Percentiles rank a stretch among this genome's conserved stretches.
phyloP scores from a whole-genome alignment of 1,140 invertebrate genomes.

The Meloidogyne exigua region DNA sequence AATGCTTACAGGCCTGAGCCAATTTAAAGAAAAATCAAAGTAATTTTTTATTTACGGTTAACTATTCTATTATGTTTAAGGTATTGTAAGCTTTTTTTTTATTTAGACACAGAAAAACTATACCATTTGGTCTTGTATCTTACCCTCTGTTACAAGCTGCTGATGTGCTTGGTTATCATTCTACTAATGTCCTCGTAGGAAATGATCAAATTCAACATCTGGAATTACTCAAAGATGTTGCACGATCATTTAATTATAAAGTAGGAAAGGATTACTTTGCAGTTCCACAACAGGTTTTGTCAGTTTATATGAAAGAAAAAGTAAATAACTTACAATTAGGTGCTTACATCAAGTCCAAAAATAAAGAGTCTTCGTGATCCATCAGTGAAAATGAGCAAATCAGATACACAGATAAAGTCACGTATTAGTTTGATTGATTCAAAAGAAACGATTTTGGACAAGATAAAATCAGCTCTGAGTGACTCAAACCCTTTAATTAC shows the following conservation, averaged over 20 bases:
- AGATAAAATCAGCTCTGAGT: conserved; percentile 86
- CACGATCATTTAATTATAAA: not conserved
- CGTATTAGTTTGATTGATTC: conserved; percentile 79
- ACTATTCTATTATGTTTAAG: not conserved
- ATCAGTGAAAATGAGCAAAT: conserved; percentile 95
- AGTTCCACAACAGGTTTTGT: conserved; percentile 73
- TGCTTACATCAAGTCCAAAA: conserved; percentile 68
- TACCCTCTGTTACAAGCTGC: conserved; percentile 93
- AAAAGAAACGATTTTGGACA: conserved; percentile 77
- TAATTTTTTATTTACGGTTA: conserved; percentile 22
- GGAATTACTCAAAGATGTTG: conserved; percentile 70
- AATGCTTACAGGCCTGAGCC: conserved; percentile 77
- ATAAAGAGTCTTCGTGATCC: conserved; percentile 81
- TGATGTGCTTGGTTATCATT: conserved; percentile 87
- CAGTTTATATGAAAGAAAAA: not conserved
- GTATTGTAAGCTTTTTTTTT: no score
- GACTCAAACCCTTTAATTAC: conserved; percentile 68
- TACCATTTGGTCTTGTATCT: conserved; percentile 80
- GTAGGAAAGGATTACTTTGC: conserved; percentile 74
- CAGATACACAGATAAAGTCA: conserved; percentile 76
- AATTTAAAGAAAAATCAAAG: conserved; percentile 74
- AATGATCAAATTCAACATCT: conserved; percentile 90
- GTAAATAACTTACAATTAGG: conserved; percentile 57
- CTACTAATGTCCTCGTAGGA: conserved; percentile 88
- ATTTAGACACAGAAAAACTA: conserved; percentile 73